These are phyloP conservation scores for Cetoscarus ocellatus DNA, from an alignment of 2,797 vertebrate genomes.

Conservation along the genomic window DNA sequence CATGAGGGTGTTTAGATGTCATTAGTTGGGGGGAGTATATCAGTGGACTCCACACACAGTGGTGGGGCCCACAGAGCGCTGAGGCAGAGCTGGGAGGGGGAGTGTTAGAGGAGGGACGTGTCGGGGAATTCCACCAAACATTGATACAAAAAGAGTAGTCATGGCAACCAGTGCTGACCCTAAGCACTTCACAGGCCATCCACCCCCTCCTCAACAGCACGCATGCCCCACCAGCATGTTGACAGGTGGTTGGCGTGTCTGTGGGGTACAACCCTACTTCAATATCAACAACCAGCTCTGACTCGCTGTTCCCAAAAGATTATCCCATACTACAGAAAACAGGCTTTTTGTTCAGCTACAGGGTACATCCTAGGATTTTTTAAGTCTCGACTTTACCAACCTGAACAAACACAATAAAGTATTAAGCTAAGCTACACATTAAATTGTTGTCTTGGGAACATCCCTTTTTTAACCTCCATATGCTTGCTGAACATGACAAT, in stretches of 20 bases:
- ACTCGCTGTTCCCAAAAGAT: slow-evolving; percentile 6
- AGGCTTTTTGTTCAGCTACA: slow-evolving; percentile 1
- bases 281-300: slow-evolving; percentile 39
- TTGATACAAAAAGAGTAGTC: slow-evolving; percentile 65
- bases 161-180: slow-evolving; percentile 69
- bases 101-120: slow-evolving; percentile 19
- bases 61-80: slow-evolving; percentile 47
- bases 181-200: slow-evolving; percentile 47
- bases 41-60: slow-evolving; percentile 54
- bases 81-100: slow-evolving; percentile 30
- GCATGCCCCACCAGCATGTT: slow-evolving; percentile 47
- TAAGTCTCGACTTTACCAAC: no score
- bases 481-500: no score
- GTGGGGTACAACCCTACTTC: slow-evolving; percentile 42
- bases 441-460: no score
- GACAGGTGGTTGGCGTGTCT: slow-evolving; percentile 79
- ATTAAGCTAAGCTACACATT: no score
- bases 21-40: slow-evolving; percentile 76
- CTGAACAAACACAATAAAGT: no score
- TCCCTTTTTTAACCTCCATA: no score
- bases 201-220: slow-evolving; percentile 37
- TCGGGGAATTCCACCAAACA: slow-evolving; percentile 64
- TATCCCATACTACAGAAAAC: background rate
- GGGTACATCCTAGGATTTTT: background rate
- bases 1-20: slow-evolving; percentile 74